These are phyloP conservation scores for Albula glossodonta DNA, from an alignment of 2,113 vertebrate species.

Conservation along the genomic window DNA sequence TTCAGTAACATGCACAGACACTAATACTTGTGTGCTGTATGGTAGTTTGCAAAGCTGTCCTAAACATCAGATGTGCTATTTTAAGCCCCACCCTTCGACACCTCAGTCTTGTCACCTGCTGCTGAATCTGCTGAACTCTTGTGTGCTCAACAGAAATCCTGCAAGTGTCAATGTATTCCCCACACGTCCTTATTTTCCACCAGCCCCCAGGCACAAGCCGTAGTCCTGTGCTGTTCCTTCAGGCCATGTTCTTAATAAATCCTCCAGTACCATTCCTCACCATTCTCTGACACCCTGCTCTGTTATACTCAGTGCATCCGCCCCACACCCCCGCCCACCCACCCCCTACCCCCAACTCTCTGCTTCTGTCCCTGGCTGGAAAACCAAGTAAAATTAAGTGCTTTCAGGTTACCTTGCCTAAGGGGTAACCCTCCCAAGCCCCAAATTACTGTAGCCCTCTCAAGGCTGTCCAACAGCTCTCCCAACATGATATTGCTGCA, in stretches of 20 bases:
- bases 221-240: not conserved
- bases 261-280: not conserved
- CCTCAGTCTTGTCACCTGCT: not conserved
- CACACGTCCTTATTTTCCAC: not conserved
- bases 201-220: not conserved
- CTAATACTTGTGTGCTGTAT: not conserved
- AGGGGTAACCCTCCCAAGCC: not conserved
- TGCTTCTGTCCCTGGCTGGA: not conserved
- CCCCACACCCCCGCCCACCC: not conserved
- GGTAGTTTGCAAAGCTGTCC: not conserved
- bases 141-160: not conserved
- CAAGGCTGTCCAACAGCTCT: not conserved
- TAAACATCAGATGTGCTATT: not conserved
- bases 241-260: not conserved
- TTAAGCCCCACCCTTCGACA: not conserved
- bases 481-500: not conserved
- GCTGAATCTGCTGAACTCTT: not conserved
- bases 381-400: not conserved
- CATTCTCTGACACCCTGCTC: not conserved
- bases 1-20: constrained; percentile 37
- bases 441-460: not conserved
- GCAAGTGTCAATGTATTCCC: not conserved
- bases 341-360: not conserved
- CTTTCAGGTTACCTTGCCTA: not conserved
- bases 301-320: not conserved